phyloP scores from a whole-genome alignment of 2,797 vertebrate species.

The Remorina albescens region DNA sequence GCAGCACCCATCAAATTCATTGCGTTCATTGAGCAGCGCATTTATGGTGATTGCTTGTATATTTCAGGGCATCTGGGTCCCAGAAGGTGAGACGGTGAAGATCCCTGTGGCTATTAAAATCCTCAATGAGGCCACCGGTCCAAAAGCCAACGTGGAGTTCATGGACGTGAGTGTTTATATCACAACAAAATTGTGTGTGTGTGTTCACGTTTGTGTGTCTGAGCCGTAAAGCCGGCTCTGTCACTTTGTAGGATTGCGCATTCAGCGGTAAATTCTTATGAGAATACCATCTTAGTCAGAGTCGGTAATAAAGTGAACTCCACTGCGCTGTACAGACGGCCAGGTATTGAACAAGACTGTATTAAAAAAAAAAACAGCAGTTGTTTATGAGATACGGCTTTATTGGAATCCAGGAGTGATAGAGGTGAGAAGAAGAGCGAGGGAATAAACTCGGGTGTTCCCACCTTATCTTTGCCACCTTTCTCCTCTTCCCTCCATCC shows the following conservation, averaged over 20 bases:
- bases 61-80: constrained; percentile 96
- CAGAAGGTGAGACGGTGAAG: constrained; percentile 97
- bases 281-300: constrained; percentile 52
- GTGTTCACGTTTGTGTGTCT: constrained; percentile 10
- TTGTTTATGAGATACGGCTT: constrained; percentile 70
- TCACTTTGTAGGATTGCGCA: constrained; percentile 53
- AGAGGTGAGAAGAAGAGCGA: constrained; percentile 23
- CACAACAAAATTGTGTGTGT: constrained; percentile 40
- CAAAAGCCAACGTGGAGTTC: constrained; percentile 97
- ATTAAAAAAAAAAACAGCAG: constrained; percentile 71
- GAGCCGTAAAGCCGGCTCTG: constrained; percentile 14
- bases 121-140: constrained; percentile 95
- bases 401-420: constrained; percentile 57
- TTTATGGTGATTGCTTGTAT: constrained; percentile 55
- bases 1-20: constrained; percentile 12
- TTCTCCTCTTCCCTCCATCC: not conserved
- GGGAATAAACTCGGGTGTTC: constrained; percentile 20
- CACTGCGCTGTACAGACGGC: constrained; percentile 23
- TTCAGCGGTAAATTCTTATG: constrained; percentile 63
- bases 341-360: constrained; percentile 65
- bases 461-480: constrained; percentile 30
- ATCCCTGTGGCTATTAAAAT: constrained; percentile 99
- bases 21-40: constrained; percentile 36
- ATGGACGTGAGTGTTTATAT: constrained; percentile 95
- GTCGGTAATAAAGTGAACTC: constrained; percentile 61